Percentiles rank a stretch among this genome's conserved stretches.
phyloP scores from a whole-genome alignment of 1,140 invertebrate species.

The Aphaenogaster rudis region DNA sequence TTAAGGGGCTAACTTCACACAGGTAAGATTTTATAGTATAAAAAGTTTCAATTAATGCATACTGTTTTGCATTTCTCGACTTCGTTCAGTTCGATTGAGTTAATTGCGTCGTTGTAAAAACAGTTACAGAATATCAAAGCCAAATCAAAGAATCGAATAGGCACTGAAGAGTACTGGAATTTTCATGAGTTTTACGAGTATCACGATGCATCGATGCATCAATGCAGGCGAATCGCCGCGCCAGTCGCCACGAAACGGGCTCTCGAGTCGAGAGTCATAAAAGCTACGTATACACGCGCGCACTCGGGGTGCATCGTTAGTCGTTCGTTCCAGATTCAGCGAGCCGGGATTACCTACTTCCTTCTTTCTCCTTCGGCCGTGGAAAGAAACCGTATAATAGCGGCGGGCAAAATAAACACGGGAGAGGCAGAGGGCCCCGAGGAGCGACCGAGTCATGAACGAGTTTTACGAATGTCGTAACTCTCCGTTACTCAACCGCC shows the following conservation, averaged over 20 bases:
- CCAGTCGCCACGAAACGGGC: background rate
- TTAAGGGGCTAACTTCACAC: too few species aligned
- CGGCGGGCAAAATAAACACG: slow-evolving; percentile 54
- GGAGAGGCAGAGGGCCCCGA: slow-evolving; percentile 15
- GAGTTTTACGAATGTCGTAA: slow-evolving; percentile 66
- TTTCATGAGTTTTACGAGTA: slow-evolving; percentile 3
- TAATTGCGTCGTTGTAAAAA: background rate
- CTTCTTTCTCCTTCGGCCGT: slow-evolving; percentile 61
- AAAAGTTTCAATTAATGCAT: background rate
- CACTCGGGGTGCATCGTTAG: slow-evolving; percentile 52
- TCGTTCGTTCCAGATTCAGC: slow-evolving; percentile 62
- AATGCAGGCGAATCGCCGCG: slow-evolving; percentile 11
- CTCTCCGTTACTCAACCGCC: slow-evolving; percentile 48
- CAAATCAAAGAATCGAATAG: background rate
- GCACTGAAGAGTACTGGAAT: background rate
- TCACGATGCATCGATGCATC: slow-evolving; percentile 22
- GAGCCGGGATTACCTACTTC: slow-evolving; percentile 53
- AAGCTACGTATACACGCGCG: slow-evolving; percentile 31
- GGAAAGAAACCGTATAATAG: slow-evolving; percentile 63
- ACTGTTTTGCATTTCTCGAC: background rate
- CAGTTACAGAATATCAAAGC: background rate
- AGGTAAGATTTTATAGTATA: background rate
- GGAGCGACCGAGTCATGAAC: slow-evolving; percentile 53
- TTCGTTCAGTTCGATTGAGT: background rate
- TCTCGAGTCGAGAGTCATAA: slow-evolving; percentile 40